Base-by-base conservation (phyloP, 2,888 invertebrate species). In the Drosophila trichaetosa region DNA sequence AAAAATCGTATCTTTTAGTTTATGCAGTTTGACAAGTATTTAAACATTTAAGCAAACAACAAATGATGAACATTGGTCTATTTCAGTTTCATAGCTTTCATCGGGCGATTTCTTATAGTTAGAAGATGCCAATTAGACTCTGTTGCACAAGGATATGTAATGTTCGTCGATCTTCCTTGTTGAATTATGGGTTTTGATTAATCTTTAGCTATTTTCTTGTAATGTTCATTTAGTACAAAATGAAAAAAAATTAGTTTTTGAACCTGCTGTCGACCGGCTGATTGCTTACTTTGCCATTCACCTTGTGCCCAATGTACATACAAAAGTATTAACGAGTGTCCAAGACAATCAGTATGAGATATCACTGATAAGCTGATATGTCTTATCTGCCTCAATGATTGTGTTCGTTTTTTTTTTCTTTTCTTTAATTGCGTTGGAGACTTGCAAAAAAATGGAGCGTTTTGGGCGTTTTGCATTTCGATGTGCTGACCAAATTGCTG, bases 231-330 rank as follows among this genome's bases (percentile, higher is more conserved):
- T 42, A 27, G 33, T 31, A 36, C 24, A 49, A 46, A 51, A 13
- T 36, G 4, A 21, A 42, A 46, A 18, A 8, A 54, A 51, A 46
- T 75, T 56, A 27, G 49, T 58, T 57, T 57, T 42, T 61, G 24
- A 58, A 33, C 38, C 53, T 58, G 38, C 59, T 58, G 38, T 40
- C 58, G n/a, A 60, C n/a, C 48, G 53, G 76, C 36, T 60, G 53
- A 59, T 66, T 62, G 36, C 54, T 31, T 5, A 36, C 38, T 57
- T 63, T 60, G 59, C 49, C 59, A 51, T 40, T 72, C 38, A 58
- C 78, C 78, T 78, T 73, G 73, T 13, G 49, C 78, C 63, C 75
- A 69, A 77, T 79, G 75, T 62, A 21, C 38, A 27, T 38, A 29
- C 33, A 21, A 1, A 52, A n/a, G 59, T 42, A 69, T 57, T 38